Percentiles rank a stretch among this genome's conserved stretches.
Conservation (phyloP, 1,140 invertebrate species). For the Pachypeltis micranthus region DNA sequence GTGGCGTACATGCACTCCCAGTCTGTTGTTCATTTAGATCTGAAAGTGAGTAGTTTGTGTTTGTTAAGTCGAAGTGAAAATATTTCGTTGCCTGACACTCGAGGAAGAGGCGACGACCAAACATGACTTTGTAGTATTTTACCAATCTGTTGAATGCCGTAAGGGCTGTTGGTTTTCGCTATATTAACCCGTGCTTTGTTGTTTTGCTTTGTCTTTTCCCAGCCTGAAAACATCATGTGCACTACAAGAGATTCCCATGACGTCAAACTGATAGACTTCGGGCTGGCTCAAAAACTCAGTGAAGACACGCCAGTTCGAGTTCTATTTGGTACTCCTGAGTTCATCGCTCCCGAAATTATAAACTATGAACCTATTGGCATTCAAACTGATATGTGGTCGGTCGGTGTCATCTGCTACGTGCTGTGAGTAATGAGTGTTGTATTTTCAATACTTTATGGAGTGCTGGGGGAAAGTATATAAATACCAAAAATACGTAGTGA, state of each 20-base stretch:
- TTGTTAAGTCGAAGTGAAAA: neutral
- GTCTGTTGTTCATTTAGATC: conserved; percentile 75
- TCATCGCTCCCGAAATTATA: conserved; percentile 86
- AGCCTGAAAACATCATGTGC: conserved; percentile 89
- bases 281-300: conserved; percentile 65
- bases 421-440: too few relatives aligned
- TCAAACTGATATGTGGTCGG: conserved; percentile 85
- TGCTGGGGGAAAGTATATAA: too few relatives aligned
- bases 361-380: conserved; percentile 78
- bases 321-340: conserved; percentile 85
- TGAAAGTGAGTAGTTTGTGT: conserved; percentile 56
- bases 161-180: too few relatives aligned
- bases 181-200: too few relatives aligned
- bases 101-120: neutral
- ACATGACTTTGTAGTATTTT: neutral
- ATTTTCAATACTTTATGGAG: too few relatives aligned
- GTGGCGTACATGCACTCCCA: conserved; percentile 81
- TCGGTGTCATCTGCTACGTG: conserved; percentile 88
- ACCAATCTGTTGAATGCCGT: neutral
- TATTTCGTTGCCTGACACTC: neutral
- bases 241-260: conserved; percentile 62
- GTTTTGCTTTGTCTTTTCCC: conserved; percentile 26
- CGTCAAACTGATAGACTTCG: conserved; percentile 88
- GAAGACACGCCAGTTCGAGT: conserved; percentile 60
- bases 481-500: too few relatives aligned